A percentile compares a stretch with the other conserved stretches of the same genome.
These are phyloP conservation scores for Aphrophora alni DNA, from an alignment of 2,888 invertebrate genomes.

Conservation along the genomic window DNA sequence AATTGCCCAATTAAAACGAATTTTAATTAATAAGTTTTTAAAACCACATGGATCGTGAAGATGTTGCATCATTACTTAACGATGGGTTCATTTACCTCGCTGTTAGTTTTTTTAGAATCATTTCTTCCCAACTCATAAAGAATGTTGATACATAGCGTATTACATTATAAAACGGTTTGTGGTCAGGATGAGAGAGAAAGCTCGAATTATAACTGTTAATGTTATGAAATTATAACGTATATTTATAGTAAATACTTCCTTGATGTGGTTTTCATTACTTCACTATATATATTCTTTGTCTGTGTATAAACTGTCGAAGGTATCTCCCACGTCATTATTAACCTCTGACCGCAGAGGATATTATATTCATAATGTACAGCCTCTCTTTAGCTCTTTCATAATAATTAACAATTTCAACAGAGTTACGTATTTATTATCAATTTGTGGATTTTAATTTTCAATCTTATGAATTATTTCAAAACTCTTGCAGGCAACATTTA, in stretches of 20 bases:
- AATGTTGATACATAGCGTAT: neutral
- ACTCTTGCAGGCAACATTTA: too few species aligned
- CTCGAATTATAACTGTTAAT: neutral
- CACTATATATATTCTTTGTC: neutral
- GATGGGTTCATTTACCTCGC: neutral
- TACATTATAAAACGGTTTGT: neutral
- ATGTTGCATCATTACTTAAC: neutral
- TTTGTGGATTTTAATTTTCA: too few species aligned
- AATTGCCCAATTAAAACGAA: neutral
- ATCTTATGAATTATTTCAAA: too few species aligned
- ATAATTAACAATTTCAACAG: too few species aligned
- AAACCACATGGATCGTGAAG: neutral
- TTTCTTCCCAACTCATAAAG: neutral
- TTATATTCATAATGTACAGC: too few species aligned
- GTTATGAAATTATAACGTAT: neutral
- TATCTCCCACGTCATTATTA: neutral
- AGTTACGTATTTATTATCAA: too few species aligned
- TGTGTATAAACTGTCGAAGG: neutral
- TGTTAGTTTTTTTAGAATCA: neutral
- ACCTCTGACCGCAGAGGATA: neutral
- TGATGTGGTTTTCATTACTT: neutral
- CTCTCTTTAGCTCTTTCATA: too few species aligned
- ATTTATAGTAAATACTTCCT: neutral
- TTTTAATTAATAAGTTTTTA: neutral
- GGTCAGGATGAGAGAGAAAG: neutral